Conservation (phyloP, 1,140 invertebrate species). For the Brachionus sp. region DNA sequence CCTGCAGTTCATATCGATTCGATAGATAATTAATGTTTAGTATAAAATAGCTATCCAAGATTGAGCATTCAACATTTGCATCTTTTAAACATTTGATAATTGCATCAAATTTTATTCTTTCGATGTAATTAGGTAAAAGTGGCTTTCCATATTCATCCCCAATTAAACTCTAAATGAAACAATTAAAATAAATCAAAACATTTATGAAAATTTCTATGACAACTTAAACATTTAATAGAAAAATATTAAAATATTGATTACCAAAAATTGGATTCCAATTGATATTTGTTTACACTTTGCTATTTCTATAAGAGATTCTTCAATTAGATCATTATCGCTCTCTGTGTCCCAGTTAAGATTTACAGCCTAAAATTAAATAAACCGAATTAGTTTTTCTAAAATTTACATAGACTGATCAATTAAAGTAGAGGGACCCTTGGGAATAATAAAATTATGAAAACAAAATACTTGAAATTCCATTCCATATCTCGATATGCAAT, state of each 20-base stretch:
- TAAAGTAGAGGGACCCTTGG: not conserved
- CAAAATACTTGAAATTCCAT: conserved; percentile 41
- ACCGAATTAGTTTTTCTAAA: not conserved
- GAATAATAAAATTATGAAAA: not conserved
- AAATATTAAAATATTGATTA: not conserved
- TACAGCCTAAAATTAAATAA: not conserved
- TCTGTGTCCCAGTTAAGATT: conserved; percentile 39
- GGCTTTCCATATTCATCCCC: conserved; percentile 8
- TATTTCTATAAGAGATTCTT: not conserved
- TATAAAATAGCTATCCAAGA: not conserved
- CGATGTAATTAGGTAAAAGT: not conserved
- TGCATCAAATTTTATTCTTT: not conserved
- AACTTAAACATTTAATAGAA: not conserved
- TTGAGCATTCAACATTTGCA: not conserved
- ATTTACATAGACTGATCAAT: not conserved
- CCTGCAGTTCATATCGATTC: conserved; percentile 22
- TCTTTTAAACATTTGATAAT: not conserved
- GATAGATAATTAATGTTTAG: conserved; percentile 21
- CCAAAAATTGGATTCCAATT: conserved; percentile 11
- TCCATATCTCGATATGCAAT: conserved; percentile 32
- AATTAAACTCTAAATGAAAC: conserved; percentile 24
- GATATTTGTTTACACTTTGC: conserved; percentile 5
- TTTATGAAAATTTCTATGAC: not conserved
- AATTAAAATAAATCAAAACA: not conserved
- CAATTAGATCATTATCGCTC: not conserved